Conservation (phyloP, 2,113 vertebrate species). For the Spheniscus mendiculus region DNA sequence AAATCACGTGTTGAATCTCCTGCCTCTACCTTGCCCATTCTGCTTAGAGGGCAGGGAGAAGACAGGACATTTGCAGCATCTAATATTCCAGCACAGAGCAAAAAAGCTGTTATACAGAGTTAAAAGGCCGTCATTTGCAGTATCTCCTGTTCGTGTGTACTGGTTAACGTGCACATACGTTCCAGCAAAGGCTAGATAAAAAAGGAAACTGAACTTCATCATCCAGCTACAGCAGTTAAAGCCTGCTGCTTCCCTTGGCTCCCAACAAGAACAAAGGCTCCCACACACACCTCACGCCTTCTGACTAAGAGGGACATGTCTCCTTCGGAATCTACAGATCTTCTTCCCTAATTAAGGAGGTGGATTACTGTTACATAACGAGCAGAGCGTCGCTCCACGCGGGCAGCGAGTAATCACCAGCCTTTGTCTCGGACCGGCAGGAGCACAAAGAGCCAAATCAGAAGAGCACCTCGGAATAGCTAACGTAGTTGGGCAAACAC, state of each 20-base stretch:
- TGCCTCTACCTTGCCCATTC: not conserved
- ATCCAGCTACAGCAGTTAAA: not conserved
- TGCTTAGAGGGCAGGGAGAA: not conserved
- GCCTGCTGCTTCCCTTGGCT: not conserved
- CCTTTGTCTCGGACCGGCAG: not conserved
- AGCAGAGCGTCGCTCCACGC: not conserved
- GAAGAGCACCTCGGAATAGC: not conserved
- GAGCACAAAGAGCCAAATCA: not conserved
- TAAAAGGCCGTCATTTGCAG: not conserved
- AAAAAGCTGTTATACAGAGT: fast-evolving
- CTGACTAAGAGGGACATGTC: not conserved
- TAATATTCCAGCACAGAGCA: not conserved
- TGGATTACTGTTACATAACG: not conserved
- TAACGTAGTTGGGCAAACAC: not conserved
- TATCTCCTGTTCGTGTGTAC: not conserved
- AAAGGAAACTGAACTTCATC: not conserved
- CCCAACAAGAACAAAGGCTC: not conserved
- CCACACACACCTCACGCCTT: not conserved
- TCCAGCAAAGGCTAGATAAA: not conserved
- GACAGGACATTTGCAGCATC: not conserved
- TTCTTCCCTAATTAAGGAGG: not conserved
- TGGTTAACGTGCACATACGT: fast-evolving
- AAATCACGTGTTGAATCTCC: not conserved
- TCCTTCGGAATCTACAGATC: not conserved
- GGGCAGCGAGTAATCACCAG: not conserved